These are phyloP conservation scores for Tragopan temminckii DNA, from an alignment of 2,797 vertebrate genomes.

Conservation along the genomic window DNA sequence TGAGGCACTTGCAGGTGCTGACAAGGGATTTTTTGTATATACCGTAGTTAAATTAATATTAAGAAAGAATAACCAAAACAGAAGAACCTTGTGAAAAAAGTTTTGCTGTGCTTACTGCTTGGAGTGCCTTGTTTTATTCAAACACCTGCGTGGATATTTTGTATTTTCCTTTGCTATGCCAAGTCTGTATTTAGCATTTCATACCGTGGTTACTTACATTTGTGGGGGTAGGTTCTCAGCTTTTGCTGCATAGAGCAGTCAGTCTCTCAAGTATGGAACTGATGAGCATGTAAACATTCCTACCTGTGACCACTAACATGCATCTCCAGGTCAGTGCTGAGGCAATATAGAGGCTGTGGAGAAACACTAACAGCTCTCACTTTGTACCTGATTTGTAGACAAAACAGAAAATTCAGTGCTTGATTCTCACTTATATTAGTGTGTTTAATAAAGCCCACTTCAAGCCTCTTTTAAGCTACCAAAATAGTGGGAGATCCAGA, in stretches of 20 bases:
- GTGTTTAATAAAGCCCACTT: background rate
- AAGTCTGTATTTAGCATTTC: background rate
- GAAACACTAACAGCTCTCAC: background rate
- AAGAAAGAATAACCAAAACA: background rate
- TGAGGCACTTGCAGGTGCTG: constrained; percentile 35
- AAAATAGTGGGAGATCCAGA: background rate
- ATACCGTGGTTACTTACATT: background rate
- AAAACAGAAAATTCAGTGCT: background rate
- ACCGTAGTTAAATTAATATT: background rate
- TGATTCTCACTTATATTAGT: background rate
- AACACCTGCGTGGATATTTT: constrained; percentile 18
- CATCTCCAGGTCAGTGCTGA: rapidly evolving
- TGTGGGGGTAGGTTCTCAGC: constrained; percentile 17
- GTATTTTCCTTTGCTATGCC: constrained; percentile 3
- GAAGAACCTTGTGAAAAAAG: constrained; percentile 24
- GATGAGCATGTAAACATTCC: background rate
- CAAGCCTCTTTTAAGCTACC: background rate
- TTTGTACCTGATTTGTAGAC: background rate
- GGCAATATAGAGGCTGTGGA: background rate
- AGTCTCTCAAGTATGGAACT: background rate
- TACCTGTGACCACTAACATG: background rate
- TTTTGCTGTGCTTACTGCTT: constrained; percentile 46
- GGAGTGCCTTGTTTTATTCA: constrained; percentile 20
- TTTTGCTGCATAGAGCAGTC: background rate
- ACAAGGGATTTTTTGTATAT: background rate